A percentile compares a stretch with the other conserved stretches of the same genome.
Evolutionary conservation across 2,888 invertebrate genomes (phyloP).

Genomic region (Epirrhoe alternata): DNA sequence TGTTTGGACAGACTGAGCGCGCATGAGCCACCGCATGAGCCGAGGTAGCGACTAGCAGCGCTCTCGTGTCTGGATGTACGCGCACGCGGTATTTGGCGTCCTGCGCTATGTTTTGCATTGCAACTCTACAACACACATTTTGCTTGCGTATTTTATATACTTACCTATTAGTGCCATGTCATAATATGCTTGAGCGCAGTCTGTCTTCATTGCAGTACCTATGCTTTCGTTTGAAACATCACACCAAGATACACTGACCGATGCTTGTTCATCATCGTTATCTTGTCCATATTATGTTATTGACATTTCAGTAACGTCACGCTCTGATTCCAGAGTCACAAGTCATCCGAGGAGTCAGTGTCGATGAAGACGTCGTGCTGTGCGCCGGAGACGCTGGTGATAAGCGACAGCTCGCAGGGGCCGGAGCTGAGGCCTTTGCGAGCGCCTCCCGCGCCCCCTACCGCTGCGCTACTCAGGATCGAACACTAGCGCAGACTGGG

Average conservation of each 20-base stretch:
- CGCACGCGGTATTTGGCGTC: slow-evolving; percentile 9
- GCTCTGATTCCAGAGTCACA: slow-evolving; percentile 64
- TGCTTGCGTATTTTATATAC: background rate
- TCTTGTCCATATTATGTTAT: background rate
- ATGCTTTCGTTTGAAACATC: background rate
- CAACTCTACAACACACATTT: background rate
- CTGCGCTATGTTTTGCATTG: background rate
- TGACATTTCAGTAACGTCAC: background rate
- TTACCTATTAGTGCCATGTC: background rate
- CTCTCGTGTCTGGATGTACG: slow-evolving; percentile 9
- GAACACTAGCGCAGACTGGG: slow-evolving; percentile 2
- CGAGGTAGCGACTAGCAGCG: slow-evolving; percentile 9
- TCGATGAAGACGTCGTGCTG: slow-evolving; percentile 79
- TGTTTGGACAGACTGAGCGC: slow-evolving; percentile 23
- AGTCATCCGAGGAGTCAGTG: slow-evolving; percentile 74
- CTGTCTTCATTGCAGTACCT: too few relatives aligned
- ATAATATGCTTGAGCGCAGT: background rate
- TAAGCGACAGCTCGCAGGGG: slow-evolving; percentile 72
- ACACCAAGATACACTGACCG: background rate
- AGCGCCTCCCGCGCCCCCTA: slow-evolving; percentile 29
- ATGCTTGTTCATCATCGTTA: background rate
- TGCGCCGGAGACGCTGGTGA: slow-evolving; percentile 70
- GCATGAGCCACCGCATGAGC: slow-evolving; percentile 13
- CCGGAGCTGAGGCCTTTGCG: slow-evolving; percentile 70
- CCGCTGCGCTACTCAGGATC: slow-evolving; percentile 24